Evolutionary conservation across 1,140 invertebrate genomes (phyloP), one percentile per base, ranked within the genome.

Genomic region (Arion vulgaris): DNA sequence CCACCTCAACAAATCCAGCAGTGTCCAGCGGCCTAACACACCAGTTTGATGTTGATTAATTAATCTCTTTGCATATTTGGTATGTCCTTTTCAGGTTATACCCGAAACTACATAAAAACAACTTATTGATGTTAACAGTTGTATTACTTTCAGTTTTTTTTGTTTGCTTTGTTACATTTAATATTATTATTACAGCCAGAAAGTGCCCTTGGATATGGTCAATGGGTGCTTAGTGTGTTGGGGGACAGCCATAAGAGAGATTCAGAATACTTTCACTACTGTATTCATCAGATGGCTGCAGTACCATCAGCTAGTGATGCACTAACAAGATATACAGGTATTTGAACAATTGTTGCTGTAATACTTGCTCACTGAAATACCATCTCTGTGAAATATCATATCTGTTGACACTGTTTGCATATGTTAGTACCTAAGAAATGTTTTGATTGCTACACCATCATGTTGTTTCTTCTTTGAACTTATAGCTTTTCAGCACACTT

Each of bases 211-310:
- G 92, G 92, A 0, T 98, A 97, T 93, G 95, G 94, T 23, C 94
- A 97, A 89, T 97, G 95, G 95, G 95, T 98, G 7, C 95, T 96
- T 87, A 92, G 93, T 41, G 94, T 94, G 13, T 92, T 97, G 73
- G 92, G 95, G 69, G 91, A 95, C 90, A 87, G 89, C 0, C 83
- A 89, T 11, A 89, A 93, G 13, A 92, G 92, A 38, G 88, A 92
- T 19, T 94, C 95, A 83, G 90, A 94, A 7, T 91, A 94, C 79
- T 94, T 94, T 87, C 93, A 88, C 26, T 96, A 96, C 92, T 93
- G 94, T 5, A 96, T 97, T 85, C 93, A 96, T 80, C 94, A 95
- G 86, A 96, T 97, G 94, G 93, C 95, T 89, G 96, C 96, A 23
- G 93, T 97, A 85, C 93, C 95, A 13, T 94, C 95, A 82, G 96